Conservation (phyloP, 2,888 invertebrate species). For the Atethmia centrago region DNA sequence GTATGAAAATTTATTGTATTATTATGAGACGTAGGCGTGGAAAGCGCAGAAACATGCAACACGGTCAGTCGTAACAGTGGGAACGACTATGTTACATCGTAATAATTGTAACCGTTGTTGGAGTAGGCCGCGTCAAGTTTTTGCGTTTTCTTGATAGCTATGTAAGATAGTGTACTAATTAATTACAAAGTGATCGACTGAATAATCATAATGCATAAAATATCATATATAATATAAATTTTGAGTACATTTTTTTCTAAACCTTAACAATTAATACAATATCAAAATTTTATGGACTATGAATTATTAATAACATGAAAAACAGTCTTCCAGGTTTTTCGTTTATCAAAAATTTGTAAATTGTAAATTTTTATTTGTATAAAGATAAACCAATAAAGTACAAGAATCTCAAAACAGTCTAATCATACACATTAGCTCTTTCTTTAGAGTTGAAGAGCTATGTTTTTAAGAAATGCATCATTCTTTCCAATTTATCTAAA, state of each 20-base stretch:
- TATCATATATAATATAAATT: slow-evolving; percentile 69
- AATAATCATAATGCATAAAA: slow-evolving; percentile 55
- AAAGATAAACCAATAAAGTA: slow-evolving; percentile 84
- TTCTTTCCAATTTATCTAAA: slow-evolving; percentile 72
- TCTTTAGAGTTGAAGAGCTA: slow-evolving; percentile 66
- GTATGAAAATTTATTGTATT: slow-evolving; percentile 19
- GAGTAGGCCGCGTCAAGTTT: not conserved
- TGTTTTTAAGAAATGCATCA: slow-evolving; percentile 61
- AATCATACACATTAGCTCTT: slow-evolving; percentile 73
- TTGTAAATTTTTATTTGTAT: slow-evolving; percentile 85
- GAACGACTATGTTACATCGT: not conserved
- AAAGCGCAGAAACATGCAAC: slow-evolving; percentile 12
- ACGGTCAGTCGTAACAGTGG: not conserved
- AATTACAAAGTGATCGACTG: slow-evolving; percentile 42
- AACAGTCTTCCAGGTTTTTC: slow-evolving; percentile 89
- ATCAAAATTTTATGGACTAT: slow-evolving; percentile 89
- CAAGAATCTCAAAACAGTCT: slow-evolving; percentile 86
- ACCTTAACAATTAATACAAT: slow-evolving; percentile 86
- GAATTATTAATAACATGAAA: slow-evolving; percentile 86
- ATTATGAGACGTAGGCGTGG: slow-evolving; percentile 15
- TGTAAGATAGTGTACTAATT: not conserved
- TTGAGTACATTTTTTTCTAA: slow-evolving; percentile 81
- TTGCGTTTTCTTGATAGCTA: slow-evolving; percentile 14
- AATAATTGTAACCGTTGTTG: not conserved
- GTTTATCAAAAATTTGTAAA: slow-evolving; percentile 89